Evolutionary conservation across 2,888 invertebrate species (phyloP).

Genomic region (Cordilura impudica): DNA sequence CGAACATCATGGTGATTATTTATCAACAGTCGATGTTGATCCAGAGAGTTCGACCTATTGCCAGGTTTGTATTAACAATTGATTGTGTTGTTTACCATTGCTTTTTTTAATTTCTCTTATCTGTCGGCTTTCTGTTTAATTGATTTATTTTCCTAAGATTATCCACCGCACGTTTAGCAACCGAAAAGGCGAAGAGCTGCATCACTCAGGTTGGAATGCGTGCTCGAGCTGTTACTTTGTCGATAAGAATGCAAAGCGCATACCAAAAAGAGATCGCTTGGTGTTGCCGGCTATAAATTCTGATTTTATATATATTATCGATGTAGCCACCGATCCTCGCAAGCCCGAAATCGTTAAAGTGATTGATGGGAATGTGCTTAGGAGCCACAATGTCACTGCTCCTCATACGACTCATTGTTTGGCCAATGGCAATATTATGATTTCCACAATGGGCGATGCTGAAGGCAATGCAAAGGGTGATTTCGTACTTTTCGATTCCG

Average conservation of each 20-base stretch:
- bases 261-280: constrained; percentile 85
- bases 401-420: constrained; percentile 97
- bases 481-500: constrained; percentile 91
- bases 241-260: constrained; percentile 73
- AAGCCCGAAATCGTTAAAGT: constrained; percentile 87
- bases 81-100: not conserved
- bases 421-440: constrained; percentile 94
- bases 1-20: constrained; percentile 87
- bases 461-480: constrained; percentile 92
- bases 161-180: constrained; percentile 91
- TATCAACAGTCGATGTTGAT: constrained; percentile 95
- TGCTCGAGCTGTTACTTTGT: constrained; percentile 91
- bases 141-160: constrained; percentile 82
- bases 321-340: constrained; percentile 85
- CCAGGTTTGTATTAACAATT: constrained; percentile 80
- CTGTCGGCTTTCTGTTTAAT: not conserved
- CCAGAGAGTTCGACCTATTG: constrained; percentile 90
- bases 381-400: constrained; percentile 86
- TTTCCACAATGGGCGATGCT: constrained; percentile 94
- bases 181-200: constrained; percentile 90
- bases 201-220: constrained; percentile 98
- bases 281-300: constrained; percentile 90
- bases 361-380: constrained; percentile 89
- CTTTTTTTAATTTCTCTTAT: not conserved
- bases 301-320: constrained; percentile 90